These are phyloP conservation scores for Mercenaria mercenaria DNA, from an alignment of 1,140 invertebrate genomes.

Conservation along the genomic window DNA sequence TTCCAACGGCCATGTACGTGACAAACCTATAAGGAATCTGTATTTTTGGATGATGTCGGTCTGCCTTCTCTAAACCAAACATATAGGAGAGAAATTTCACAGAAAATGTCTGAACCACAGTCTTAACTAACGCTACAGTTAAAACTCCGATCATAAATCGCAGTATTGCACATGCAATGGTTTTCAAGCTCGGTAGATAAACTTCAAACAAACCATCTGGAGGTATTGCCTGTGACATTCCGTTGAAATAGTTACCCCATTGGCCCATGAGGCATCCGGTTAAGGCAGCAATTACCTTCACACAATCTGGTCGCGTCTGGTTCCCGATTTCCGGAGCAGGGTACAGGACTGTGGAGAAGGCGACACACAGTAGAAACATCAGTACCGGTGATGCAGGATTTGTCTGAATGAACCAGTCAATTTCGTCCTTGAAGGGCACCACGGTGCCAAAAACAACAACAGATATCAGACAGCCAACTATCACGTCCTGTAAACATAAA, in stretches of 20 bases:
- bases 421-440: conserved; percentile 38
- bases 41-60: conserved; percentile 42
- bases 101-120: conserved; percentile 36
- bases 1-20: conserved; percentile 46
- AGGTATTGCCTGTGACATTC: conserved; percentile 37
- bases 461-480: conserved; percentile 41
- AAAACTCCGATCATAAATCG: conserved; percentile 60
- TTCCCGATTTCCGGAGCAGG: conserved; percentile 60
- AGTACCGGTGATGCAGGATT: conserved; percentile 41
- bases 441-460: conserved; percentile 1
- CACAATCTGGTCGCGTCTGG: conserved; percentile 39
- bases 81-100: conserved; percentile 49
- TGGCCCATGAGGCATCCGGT: conserved; percentile 44
- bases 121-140: conserved; percentile 46
- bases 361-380: conserved; percentile 33
- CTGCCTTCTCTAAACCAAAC: conserved; percentile 33
- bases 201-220: conserved; percentile 33
- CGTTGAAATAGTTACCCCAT: conserved; percentile 56
- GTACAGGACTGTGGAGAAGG: conserved; percentile 41
- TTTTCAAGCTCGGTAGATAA: conserved; percentile 27
- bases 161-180: conserved; percentile 28
- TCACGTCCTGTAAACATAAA: conserved; percentile 39
- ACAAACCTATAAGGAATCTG: conserved; percentile 50
- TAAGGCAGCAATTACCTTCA: conserved; percentile 51
- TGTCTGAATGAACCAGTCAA: conserved; percentile 61